Percentiles rank a stretch among this genome's conserved stretches.
phyloP scores from a whole-genome alignment of 2,797 vertebrate species.

The Atherinosoma microstoma region DNA sequence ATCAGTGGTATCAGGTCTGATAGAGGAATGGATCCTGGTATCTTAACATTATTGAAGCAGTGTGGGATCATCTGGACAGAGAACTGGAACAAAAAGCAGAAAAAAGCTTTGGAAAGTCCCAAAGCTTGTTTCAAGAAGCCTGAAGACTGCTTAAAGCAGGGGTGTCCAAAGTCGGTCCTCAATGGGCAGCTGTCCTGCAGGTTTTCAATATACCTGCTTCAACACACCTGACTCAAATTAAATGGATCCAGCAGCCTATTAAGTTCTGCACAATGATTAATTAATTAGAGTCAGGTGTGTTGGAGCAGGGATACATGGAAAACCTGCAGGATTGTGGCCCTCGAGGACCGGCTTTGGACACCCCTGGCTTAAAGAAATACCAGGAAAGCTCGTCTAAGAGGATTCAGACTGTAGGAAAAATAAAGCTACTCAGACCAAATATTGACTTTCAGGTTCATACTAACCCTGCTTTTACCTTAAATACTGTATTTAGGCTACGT shows the following conservation, averaged over 20 bases:
- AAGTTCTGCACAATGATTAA: too few relatives aligned
- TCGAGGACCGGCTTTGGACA: too few relatives aligned
- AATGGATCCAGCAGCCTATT: too few relatives aligned
- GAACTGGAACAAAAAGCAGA: background rate
- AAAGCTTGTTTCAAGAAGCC: too few relatives aligned
- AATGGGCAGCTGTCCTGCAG: too few relatives aligned
- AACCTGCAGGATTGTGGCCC: too few relatives aligned
- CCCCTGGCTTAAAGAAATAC: background rate
- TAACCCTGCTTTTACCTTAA: background rate
- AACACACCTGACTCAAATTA: too few relatives aligned
- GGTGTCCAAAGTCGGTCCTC: too few relatives aligned
- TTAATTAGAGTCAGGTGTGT: too few relatives aligned
- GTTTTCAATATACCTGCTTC: too few relatives aligned
- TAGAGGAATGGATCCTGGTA: background rate
- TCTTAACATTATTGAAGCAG: background rate
- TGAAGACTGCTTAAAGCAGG: too few relatives aligned
- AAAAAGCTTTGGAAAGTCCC: background rate
- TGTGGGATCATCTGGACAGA: background rate
- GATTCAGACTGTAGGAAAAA: background rate
- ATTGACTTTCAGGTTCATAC: background rate
- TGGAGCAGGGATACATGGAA: too few relatives aligned
- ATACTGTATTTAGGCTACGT: background rate
- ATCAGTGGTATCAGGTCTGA: background rate
- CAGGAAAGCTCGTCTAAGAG: background rate
- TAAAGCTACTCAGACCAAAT: background rate